Base-by-base conservation (phyloP, 2,888 invertebrate genomes). In the Eucera pruinosa region DNA sequence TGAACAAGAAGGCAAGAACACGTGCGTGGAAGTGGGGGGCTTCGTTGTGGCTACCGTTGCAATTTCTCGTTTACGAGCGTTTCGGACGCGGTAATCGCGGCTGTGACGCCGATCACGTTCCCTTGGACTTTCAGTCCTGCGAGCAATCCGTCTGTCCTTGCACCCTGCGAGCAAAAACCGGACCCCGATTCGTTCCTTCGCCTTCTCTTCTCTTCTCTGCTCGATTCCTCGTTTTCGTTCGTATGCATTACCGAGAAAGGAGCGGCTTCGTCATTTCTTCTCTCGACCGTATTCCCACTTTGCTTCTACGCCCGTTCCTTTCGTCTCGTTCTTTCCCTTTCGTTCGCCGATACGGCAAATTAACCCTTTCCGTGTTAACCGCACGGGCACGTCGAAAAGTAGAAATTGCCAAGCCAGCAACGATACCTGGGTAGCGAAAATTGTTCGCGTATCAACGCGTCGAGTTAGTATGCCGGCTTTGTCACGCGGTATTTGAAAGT, bases 101-200 rank as follows among this genome's bases (percentile, higher is more conserved):
- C 43, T 30, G 39, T 25, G 58, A 48, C 47, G 54, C 55, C 54
- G 70, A 66, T 62, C 70, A 64, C 76, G 80, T 82, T 82, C 50
- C 71, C 41, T 52, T 4, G 64, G 69, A 72, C 83, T 78, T 72
- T 84, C 78, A 78, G 65, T 72, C 47, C 70, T 55, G 30, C 18
- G 39, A 57, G 52, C 68, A 45, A 60, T 71, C 81, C 66, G 79
- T 64, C 62, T 81, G 85, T 85, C 85, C 84, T 84, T 84, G 85
- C 83, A 82, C 74, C 78, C 77, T 57, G 61, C 71, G 52, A 61
- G 78, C 85, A 85, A 85, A 85, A 84, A 84, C 85, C 85, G 80
- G 85, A 84, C 73, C 81, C 33, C 3, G 33, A 57, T 60, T 80
- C 73, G 66, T 55, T 48, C 61, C 43, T n/a, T 68, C 70, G 60